Evolutionary conservation across 2,888 invertebrate genomes (phyloP).

Genomic region (Selenia dentaria): DNA sequence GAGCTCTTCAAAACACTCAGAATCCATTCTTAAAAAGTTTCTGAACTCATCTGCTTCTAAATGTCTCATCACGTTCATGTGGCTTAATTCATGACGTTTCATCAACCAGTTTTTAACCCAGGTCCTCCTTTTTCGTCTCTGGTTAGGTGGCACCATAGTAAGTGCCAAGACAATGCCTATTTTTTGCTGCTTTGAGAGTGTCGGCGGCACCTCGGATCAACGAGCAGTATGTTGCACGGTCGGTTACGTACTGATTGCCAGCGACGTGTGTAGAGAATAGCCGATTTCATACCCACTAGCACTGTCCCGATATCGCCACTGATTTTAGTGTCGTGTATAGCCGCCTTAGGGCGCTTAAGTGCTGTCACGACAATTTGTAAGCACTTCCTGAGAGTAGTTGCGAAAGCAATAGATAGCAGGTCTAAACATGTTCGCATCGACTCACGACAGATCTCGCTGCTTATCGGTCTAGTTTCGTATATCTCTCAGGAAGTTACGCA

Average conservation of each 20-base stretch:
- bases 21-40: no score
- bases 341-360: neutral
- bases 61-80: constrained; percentile 16
- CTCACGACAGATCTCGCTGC: no score
- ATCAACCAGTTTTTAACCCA: no score
- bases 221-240: constrained; percentile 14
- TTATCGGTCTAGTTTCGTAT: no score
- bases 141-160: constrained; percentile 1
- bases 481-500: neutral
- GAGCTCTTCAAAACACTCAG: no score
- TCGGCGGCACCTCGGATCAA: constrained; percentile 8
- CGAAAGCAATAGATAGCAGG: neutral
- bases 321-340: no score
- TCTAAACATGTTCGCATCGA: neutral
- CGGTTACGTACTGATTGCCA: constrained; percentile 12
- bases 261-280: constrained; percentile 6
- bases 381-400: neutral
- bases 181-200: constrained; percentile 9
- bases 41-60: neutral
- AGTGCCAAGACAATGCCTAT: constrained; percentile 7
- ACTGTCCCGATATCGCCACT: no score
- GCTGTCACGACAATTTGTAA: neutral
- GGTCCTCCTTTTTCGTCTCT: constrained; percentile 5
- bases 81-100: constrained; percentile 11
- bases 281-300: constrained; percentile 8